These are phyloP conservation scores for Harpagoxenus sublaevis DNA, from an alignment of 2,888 invertebrate genomes.

Conservation along the genomic window DNA sequence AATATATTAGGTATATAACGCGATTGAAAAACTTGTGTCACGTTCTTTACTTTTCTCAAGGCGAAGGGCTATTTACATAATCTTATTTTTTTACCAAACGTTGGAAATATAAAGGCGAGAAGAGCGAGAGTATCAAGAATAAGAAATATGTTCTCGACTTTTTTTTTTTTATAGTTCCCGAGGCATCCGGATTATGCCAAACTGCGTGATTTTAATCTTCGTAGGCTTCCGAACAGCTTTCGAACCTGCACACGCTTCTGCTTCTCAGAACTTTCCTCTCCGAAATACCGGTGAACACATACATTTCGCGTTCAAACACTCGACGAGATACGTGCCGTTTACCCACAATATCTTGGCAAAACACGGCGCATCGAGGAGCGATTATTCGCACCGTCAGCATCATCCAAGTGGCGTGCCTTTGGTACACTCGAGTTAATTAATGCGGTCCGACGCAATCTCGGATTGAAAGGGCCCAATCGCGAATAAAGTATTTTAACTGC, in stretches of 20 bases:
- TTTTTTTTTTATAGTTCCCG: not conserved
- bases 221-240: not conserved
- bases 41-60: not conserved
- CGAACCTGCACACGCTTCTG: not conserved
- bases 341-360: conserved; percentile 34
- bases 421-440: conserved; percentile 37
- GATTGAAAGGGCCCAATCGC: not conserved
- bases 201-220: not conserved
- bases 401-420: not conserved
- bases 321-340: conserved; percentile 24
- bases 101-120: not conserved
- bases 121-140: not conserved
- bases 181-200: not conserved
- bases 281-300: conserved; percentile 27
- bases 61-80: conserved; percentile 22
- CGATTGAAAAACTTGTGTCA: not conserved
- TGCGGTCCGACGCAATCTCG: not conserved
- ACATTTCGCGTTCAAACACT: conserved; percentile 44
- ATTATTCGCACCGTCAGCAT: conserved; percentile 37
- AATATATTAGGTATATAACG: not conserved
- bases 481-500: not conserved
- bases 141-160: not conserved
- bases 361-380: conserved; percentile 5
- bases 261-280: conserved; percentile 1
- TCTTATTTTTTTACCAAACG: conserved; percentile 3